These are phyloP conservation scores for Caenorhabditis inopinata DNA, from an alignment of 1,140 invertebrate genomes.

Conservation along the genomic window DNA sequence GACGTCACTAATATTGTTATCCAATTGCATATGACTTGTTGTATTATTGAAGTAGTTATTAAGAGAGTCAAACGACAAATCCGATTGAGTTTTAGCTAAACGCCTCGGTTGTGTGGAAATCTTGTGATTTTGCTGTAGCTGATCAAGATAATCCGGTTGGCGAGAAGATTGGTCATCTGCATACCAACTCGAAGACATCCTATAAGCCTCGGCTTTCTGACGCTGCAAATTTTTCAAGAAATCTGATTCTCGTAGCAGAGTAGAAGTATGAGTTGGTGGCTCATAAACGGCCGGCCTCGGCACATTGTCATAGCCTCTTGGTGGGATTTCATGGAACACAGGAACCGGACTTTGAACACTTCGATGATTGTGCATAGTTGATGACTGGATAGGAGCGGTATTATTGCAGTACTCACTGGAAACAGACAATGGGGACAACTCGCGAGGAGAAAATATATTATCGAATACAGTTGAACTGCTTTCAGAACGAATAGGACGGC, in stretches of 20 bases:
- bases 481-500: neutral
- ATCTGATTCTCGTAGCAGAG: neutral
- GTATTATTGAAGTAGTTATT: constrained; percentile 5
- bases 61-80: constrained; percentile 1
- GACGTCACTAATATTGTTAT: neutral
- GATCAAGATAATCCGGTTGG: neutral
- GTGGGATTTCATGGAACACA: neutral
- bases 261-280: neutral
- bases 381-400: neutral
- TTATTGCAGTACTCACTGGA: constrained; percentile 20
- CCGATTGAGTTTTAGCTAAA: constrained; percentile 9
- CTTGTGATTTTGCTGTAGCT: neutral
- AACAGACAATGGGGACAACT: neutral
- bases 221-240: neutral
- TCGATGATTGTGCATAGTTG: neutral
- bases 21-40: neutral
- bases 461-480: constrained; percentile 10
- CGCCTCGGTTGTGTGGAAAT: neutral
- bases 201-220: neutral
- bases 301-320: constrained; percentile 4
- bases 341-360: constrained; percentile 9
- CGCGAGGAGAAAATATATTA: neutral
- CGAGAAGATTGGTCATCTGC: neutral
- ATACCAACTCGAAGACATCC: constrained; percentile 13
- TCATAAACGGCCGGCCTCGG: neutral